Evolutionary conservation across 2,888 invertebrate species (phyloP).

Genomic region (Alviniconcha strummeri): DNA sequence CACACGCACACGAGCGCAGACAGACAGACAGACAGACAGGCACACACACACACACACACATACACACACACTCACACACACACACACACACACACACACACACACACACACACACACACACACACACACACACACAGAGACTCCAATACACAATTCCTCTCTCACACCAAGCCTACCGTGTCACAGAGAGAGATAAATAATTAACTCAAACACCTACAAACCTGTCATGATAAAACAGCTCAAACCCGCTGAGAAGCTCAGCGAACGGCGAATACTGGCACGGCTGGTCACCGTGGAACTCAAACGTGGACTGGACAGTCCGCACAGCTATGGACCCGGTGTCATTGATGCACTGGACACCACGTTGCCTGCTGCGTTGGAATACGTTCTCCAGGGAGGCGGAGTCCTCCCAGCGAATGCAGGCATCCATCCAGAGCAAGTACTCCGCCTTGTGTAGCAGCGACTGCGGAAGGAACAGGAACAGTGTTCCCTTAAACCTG

Average conservation of each 20-base stretch:
- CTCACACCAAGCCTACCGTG: too few relatives aligned
- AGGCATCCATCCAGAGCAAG: constrained; percentile 26
- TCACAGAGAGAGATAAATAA: too few relatives aligned
- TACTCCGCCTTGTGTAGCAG: constrained; percentile 13
- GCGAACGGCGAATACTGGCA: constrained; percentile 31
- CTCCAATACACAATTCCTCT: too few relatives aligned
- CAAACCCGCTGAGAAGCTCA: constrained; percentile 17
- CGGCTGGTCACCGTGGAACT: constrained; percentile 40
- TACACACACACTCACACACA: too few relatives aligned
- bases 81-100: constrained; percentile 15
- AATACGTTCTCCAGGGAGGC: not conserved
- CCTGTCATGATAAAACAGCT: constrained; percentile 22
- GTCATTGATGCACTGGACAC: constrained; percentile 5
- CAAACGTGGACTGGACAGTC: constrained; percentile 16
- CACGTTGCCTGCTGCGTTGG: not conserved
- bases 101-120: not conserved
- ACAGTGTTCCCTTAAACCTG: too few relatives aligned
- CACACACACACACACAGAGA: too few relatives aligned
- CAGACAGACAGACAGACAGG: too few relatives aligned
- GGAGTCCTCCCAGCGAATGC: not conserved
- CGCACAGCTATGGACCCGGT: constrained; percentile 19
- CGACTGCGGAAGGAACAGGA: not conserved
- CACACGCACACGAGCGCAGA: not conserved
- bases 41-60: too few relatives aligned
- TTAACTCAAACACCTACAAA: not conserved